Evolutionary conservation across 23 tunicate genomes (phyloP).

Genomic region (Corella eumyota): DNA sequence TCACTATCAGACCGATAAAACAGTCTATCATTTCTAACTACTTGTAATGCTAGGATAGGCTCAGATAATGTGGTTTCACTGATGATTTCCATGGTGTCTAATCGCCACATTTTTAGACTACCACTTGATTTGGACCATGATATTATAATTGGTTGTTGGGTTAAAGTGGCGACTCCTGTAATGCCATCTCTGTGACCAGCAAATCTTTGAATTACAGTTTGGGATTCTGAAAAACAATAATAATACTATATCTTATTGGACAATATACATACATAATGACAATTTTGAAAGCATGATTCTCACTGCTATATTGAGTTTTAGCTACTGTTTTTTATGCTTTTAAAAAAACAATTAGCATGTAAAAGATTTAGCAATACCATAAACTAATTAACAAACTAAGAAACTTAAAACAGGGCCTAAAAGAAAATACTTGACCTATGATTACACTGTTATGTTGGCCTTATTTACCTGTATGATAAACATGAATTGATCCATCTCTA

Average conservation of each 20-base stretch:
- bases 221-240: slow-evolving; percentile 19
- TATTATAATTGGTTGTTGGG: slow-evolving; percentile 45
- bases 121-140: slow-evolving; percentile 69
- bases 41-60: slow-evolving; percentile 8
- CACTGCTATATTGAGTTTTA: too few relatives aligned
- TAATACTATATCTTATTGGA: neutral
- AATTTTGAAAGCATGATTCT: too few relatives aligned
- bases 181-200: slow-evolving; percentile 65
- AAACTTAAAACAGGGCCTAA: too few relatives aligned
- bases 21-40: slow-evolving; percentile 23
- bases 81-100: slow-evolving; percentile 50
- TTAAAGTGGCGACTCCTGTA: slow-evolving; percentile 34
- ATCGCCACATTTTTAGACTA: slow-evolving; percentile 54
- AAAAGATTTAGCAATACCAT: too few relatives aligned
- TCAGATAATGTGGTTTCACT: slow-evolving; percentile 42
- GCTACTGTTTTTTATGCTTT: too few relatives aligned
- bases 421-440: too few relatives aligned
- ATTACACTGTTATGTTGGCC: too few relatives aligned
- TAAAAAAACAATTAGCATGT: too few relatives aligned
- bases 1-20: slow-evolving; percentile 32
- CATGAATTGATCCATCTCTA: slow-evolving; percentile 60
- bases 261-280: too few relatives aligned
- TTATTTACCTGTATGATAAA: slow-evolving; percentile 56
- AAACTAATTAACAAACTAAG: too few relatives aligned
- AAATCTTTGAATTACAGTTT: slow-evolving; percentile 33